Conservation (phyloP, 2,113 vertebrate species). For the Otocyon megalotis region DNA sequence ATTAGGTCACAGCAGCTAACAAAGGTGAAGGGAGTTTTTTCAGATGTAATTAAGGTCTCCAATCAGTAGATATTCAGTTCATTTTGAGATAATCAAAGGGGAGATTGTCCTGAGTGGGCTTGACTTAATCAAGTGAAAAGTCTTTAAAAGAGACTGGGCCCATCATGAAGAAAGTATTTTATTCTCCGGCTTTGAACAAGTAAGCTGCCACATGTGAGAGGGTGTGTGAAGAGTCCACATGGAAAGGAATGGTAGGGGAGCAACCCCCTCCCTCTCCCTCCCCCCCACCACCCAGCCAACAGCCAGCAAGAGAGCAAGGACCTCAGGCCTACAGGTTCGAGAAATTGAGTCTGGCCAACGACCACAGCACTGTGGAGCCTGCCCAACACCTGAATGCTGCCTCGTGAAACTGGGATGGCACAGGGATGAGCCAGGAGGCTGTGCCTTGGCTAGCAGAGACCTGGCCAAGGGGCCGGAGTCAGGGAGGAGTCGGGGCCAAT, state of each 20-base stretch:
- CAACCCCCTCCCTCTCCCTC: neutral
- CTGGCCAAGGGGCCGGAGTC: neutral
- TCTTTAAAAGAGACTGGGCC: neutral
- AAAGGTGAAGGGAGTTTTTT: neutral
- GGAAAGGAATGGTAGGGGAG: neutral
- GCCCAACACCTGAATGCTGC: too few relatives aligned
- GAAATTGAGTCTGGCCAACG: neutral
- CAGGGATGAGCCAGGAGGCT: neutral
- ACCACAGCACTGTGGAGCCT: fast-evolving
- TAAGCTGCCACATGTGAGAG: neutral
- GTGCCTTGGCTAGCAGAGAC: neutral
- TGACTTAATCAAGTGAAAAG: neutral
- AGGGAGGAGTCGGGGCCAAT: too few relatives aligned
- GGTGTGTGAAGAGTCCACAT: neutral
- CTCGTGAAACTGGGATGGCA: neutral
- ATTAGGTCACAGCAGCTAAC: neutral
- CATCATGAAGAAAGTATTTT: neutral
- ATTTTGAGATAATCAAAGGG: neutral
- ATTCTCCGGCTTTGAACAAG: neutral
- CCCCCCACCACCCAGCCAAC: neutral
- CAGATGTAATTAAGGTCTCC: neutral
- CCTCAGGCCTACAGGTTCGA: neutral
- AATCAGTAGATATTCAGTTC: neutral
- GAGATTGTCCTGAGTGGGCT: neutral
- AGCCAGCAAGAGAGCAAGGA: neutral